phyloP scores from a whole-genome alignment of 2,888 invertebrate genomes.

The Tinea trinotella region DNA sequence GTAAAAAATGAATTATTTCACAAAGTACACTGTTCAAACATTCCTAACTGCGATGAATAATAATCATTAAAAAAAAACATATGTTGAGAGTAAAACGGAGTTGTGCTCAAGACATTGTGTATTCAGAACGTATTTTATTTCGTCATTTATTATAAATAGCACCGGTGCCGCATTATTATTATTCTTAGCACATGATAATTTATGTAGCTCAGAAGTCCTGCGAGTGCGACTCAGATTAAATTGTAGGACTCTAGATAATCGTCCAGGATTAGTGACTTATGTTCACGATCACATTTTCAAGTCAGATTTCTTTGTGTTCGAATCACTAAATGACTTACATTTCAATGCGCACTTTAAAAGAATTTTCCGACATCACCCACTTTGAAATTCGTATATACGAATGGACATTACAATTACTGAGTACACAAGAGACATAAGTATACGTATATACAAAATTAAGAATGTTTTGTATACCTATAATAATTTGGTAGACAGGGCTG shows the following conservation, averaged over 20 bases:
- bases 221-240: slow-evolving; percentile 46
- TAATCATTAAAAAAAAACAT: slow-evolving; percentile 25
- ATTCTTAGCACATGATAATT: slow-evolving; percentile 58
- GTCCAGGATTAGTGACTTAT: slow-evolving; percentile 22
- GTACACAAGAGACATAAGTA: too few species aligned
- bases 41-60: slow-evolving; percentile 19
- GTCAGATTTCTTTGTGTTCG: slow-evolving; percentile 25
- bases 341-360: background rate
- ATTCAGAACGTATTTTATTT: slow-evolving; percentile 60
- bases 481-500: too few species aligned
- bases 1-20: slow-evolving; percentile 1
- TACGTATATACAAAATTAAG: too few species aligned
- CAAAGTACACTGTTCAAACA: slow-evolving; percentile 9
- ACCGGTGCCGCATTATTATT: slow-evolving; percentile 54
- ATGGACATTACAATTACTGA: too few species aligned
- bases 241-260: slow-evolving; percentile 39
- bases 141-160: slow-evolving; percentile 63
- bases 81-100: slow-evolving; percentile 30
- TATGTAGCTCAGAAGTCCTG: slow-evolving; percentile 38
- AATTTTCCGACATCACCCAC: background rate
- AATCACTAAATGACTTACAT: slow-evolving; percentile 12
- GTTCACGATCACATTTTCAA: slow-evolving; percentile 28
- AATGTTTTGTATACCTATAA: too few species aligned
- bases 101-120: slow-evolving; percentile 37
- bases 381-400: background rate